Evolutionary conservation across 2,113 vertebrate genomes (phyloP), one percentile per base, ranked within the genome.

Genomic region (Ivindomyrus marchei): DNA sequence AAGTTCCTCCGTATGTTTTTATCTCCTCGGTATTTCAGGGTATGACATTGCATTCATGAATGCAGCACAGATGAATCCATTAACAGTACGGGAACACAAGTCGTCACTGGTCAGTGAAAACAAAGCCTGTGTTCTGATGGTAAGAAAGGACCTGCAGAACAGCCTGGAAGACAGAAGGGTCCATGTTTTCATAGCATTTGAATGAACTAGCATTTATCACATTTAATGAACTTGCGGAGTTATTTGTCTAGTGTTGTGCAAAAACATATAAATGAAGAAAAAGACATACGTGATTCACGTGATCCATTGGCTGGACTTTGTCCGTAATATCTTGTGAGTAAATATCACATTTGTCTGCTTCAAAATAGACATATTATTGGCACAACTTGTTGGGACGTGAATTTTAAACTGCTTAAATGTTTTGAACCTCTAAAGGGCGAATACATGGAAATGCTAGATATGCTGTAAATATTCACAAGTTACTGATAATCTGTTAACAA

Each of bases 401-500:
- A 85, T 2, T 80, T 39, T 85, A 85, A 47, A 85, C 39, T 85
- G 45, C 45, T 47, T 11, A 47, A 11, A 80, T 80, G 36, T 80
- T 13, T 85, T 24, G 39, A 85, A 85, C 83, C 39, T 85, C 83
- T 47, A 24, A 46, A 47, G 36, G 74, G 4, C 2, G 7, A 85
- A 85, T 46, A 47, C 17, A 47, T 47, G 39, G 24, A 36, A 87
- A 53, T 27, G 13, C 24, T 87, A 87, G 50, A 36, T 5, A 87
- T 56, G 50, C 85, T 87, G 49, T 87, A 53, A 36, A 87, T 53
- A 52, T 87, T 87, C n/a, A 87, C 49, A 85, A n/a, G 27, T 53
- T 39, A 53, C n/a, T 47, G 13, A 13, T 27, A 36, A 56, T 53
- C 50, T 42, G 36, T 42, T 42, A 19, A 36, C 47, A 36, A 87